Evolutionary conservation across 2,797 vertebrate species (phyloP).

Genomic region (Pseudochirops cupreus): DNA sequence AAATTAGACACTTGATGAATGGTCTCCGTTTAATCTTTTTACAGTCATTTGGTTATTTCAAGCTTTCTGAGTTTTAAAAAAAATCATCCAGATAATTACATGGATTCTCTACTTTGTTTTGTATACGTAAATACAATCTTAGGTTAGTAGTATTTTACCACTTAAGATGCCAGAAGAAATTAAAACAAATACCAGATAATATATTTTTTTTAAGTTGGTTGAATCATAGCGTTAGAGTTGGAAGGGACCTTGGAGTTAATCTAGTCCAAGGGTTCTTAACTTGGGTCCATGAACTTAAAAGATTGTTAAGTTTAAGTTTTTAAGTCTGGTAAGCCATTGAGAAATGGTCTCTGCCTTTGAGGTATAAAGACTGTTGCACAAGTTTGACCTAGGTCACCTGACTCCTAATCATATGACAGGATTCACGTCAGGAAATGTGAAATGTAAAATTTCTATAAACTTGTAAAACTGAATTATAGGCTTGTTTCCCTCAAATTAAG

Average conservation of each 20-base stretch:
- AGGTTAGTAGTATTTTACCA: not conserved
- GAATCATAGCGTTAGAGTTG: too few relatives aligned
- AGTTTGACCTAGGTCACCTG: slow-evolving; percentile 20
- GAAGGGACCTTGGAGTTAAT: too few relatives aligned
- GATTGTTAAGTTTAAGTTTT: too few relatives aligned
- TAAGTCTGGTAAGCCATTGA: not conserved
- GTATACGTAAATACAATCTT: slow-evolving; percentile 32
- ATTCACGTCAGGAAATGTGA: slow-evolving; percentile 21
- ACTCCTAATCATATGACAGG: slow-evolving; percentile 33
- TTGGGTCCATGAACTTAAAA: too few relatives aligned
- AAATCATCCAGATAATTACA: slow-evolving; percentile 23
- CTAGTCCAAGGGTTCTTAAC: too few relatives aligned
- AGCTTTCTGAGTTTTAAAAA: not conserved
- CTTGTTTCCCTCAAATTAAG: slow-evolving; percentile 37
- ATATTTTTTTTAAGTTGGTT: slow-evolving; percentile 25
- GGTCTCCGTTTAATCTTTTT: not conserved
- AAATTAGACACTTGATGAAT: not conserved
- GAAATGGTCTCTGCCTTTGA: slow-evolving; percentile 33
- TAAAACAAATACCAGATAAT: slow-evolving; percentile 38
- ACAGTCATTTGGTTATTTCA: not conserved
- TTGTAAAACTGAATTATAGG: not conserved
- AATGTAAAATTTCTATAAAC: not conserved
- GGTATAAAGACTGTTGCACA: not conserved
- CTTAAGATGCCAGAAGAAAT: slow-evolving; percentile 31
- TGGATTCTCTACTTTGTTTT: slow-evolving; percentile 43